phyloP scores from a whole-genome alignment of 2,113 vertebrate species.

The Tinamus guttatus region DNA sequence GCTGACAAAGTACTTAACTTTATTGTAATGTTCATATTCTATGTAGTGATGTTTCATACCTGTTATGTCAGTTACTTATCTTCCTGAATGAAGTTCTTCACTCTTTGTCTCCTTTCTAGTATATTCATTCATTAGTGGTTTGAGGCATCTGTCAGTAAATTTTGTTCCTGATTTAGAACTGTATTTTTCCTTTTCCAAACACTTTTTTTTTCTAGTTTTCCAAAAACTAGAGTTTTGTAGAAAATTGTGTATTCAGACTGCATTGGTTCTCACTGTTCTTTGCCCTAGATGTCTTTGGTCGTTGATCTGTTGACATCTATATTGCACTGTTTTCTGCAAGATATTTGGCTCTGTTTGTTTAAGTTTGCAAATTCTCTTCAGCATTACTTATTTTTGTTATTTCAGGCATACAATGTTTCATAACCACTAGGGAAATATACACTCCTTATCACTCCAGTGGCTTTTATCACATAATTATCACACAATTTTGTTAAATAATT shows the following conservation, averaged over 20 bases:
- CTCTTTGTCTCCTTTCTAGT: not conserved
- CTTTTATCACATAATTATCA: too few relatives aligned
- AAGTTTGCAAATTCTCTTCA: not conserved
- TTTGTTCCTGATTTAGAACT: not conserved
- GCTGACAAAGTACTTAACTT: not conserved
- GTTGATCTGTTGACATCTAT: not conserved
- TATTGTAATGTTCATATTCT: not conserved
- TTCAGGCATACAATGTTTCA: not conserved
- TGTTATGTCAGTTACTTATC: not conserved
- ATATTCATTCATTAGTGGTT: not conserved
- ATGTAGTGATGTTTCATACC: not conserved
- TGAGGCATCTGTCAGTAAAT: not conserved
- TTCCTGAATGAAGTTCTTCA: not conserved
- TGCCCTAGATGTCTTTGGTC: not conserved
- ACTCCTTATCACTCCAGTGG: slow-evolving; percentile 24
- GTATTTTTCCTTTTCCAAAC: not conserved
- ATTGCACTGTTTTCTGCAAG: not conserved
- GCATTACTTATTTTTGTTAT: not conserved
- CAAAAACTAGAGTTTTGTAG: not conserved
- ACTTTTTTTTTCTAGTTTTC: too few relatives aligned
- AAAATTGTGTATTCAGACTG: not conserved
- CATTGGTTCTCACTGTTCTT: not conserved
- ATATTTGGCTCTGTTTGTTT: not conserved
- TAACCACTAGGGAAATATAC: slow-evolving; percentile 13
- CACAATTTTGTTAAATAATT: slow-evolving; percentile 21